Evolutionary conservation across 1,140 invertebrate species (phyloP), one percentile per base, ranked within the genome.

Genomic region (Panagrolaimus sp.): DNA sequence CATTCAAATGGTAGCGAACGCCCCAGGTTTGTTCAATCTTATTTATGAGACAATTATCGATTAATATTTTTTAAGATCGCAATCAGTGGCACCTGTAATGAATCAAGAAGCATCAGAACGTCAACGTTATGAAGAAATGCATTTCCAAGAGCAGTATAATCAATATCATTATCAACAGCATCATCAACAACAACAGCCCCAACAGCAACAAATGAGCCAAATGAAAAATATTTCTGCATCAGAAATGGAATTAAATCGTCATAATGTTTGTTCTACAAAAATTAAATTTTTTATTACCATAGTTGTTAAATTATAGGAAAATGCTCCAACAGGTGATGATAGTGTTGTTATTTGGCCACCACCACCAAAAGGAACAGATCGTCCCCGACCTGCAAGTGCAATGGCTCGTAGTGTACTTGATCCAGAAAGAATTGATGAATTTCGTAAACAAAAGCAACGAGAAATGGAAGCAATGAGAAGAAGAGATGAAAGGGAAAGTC

Each of bases 311-410:
- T 16, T 25, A 27, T 16, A 27, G 11, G 51, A 57, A 25, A 57
- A 57, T 57, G 51, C 51, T 57, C 51, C 11, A 25, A 57, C 20
- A 57, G 51, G 27, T 23, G 27, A 57, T 27, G 27, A 57, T 23
- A 44, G 51, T 13, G 80, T 81, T 45, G 76, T 82, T 16, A 73
- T 80, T 27, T 82, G 78, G 78, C 80, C 78, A 9, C 78, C 80
- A 14, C 65, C 67, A 11, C 23, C 70, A 70, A 51, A 69, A 11
- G 44, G 25, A 13, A 47, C n/a, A 16, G 63, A 69, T 27, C 27
- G 75, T 20, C 62, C 67, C 1, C 66, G 75, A 1, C 71, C 75
- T 11, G 63, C 71, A 9, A 38, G 20, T 43, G 66, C 74, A 20
- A 64, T 70, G 48, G 70, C 74, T 16, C 72, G 70, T 25, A 76